Conservation (phyloP, 2,113 vertebrate genomes). For the Sapajus apella region DNA sequence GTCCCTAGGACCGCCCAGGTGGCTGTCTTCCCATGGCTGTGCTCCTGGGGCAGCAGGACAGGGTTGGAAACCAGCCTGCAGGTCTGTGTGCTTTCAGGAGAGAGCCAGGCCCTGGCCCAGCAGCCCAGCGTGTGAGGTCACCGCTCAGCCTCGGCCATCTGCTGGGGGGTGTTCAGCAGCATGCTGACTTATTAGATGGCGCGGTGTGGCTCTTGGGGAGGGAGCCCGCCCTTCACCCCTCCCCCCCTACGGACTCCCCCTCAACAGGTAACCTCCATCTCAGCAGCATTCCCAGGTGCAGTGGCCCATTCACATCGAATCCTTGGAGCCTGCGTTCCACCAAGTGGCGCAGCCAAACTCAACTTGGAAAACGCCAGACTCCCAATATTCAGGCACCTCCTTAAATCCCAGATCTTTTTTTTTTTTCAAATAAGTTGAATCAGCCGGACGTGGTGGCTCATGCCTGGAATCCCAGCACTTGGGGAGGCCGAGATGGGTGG, state of each 20-base stretch:
- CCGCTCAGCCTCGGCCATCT: background rate
- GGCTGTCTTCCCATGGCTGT: background rate
- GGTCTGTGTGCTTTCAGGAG: background rate
- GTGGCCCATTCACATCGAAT: background rate
- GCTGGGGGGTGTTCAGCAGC: background rate
- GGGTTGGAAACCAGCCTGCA: background rate
- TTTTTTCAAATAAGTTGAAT: background rate
- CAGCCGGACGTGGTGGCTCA: too few relatives aligned
- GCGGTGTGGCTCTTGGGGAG: background rate
- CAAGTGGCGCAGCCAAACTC: fast-evolving
- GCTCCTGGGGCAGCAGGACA: background rate
- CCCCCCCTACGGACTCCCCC: too few relatives aligned
- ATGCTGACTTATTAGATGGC: background rate
- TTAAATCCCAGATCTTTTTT: background rate
- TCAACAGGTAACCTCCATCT: background rate
- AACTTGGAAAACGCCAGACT: too few relatives aligned
- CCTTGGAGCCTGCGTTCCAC: background rate
- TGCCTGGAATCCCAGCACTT: background rate
- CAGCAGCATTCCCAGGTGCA: fast-evolving
- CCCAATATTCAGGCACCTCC: background rate
- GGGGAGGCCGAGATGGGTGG: background rate
- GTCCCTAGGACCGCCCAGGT: background rate
- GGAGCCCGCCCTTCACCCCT: fast-evolving
- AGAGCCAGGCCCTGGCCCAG: background rate
- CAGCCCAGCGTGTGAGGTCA: background rate